Evolutionary conservation across 2,888 invertebrate species (phyloP).

Genomic region (Hololepta plana): DNA sequence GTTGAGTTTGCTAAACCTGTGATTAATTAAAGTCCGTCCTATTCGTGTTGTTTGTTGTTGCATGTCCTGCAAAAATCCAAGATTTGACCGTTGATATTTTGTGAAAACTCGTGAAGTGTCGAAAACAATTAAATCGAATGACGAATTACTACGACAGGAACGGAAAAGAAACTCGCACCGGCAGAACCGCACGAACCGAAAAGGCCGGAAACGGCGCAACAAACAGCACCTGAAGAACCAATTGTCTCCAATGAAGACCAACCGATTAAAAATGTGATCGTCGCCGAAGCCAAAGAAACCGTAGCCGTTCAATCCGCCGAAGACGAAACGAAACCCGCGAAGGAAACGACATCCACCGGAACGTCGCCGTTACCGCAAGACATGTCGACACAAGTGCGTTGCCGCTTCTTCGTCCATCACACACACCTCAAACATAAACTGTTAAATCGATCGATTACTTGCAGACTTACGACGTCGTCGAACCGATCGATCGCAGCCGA

Average conservation of each 20-base stretch:
- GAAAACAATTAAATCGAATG: too few species aligned
- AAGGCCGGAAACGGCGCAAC: neutral
- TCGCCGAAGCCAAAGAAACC: neutral
- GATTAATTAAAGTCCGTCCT: too few species aligned
- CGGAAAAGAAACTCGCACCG: constrained; percentile 1
- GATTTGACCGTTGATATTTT: too few species aligned
- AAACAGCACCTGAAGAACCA: constrained; percentile 1
- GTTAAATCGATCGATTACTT: constrained; percentile 11
- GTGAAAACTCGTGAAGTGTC: too few species aligned
- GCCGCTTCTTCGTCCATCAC: neutral
- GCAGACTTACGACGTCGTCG: constrained; percentile 34
- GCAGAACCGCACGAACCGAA: constrained; percentile 2
- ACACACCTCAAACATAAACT: constrained; percentile 1
- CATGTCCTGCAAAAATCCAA: too few species aligned
- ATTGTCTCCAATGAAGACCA: neutral
- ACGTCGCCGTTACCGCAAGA: constrained; percentile 77
- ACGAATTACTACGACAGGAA: neutral
- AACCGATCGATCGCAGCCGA: constrained; percentile 8
- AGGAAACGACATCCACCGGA: constrained; percentile 39
- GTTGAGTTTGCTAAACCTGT: too few species aligned
- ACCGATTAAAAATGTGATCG: neutral
- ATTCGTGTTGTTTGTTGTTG: too few species aligned
- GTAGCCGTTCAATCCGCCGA: neutral
- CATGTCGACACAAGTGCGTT: constrained; percentile 59
- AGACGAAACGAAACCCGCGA: neutral